Conservation (phyloP, 2,888 invertebrate species). For the Pachliopta kotzebuea region DNA sequence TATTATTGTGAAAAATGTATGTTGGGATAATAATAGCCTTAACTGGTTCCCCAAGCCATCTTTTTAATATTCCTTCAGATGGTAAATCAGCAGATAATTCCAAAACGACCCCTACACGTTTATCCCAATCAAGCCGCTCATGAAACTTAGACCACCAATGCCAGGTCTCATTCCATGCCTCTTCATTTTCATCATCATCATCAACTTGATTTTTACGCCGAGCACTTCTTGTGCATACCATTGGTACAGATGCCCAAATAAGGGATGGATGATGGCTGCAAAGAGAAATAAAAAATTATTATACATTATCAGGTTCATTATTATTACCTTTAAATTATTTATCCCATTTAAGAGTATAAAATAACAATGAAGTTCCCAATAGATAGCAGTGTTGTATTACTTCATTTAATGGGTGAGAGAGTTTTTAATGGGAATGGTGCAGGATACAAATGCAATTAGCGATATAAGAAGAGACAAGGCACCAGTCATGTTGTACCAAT, state of each 20-base stretch:
- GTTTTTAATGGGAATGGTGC: too few relatives aligned
- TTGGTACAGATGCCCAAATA: conserved; percentile 86
- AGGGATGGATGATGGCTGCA: conserved; percentile 69
- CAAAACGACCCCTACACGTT: conserved; percentile 86
- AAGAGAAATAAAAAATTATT: conserved; percentile 29
- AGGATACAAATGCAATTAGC: too few relatives aligned
- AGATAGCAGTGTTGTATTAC: too few relatives aligned
- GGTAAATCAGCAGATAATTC: conserved; percentile 92
- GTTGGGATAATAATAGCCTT: conserved; percentile 92
- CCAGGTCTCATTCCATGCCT: conserved; percentile 85
- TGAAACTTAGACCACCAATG: conserved; percentile 90
- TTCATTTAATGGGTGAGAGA: too few relatives aligned
- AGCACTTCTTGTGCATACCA: conserved; percentile 66
- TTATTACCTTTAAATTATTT: neutral
- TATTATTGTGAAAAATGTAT: conserved; percentile 92
- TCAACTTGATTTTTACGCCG: conserved; percentile 49
- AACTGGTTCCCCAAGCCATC: conserved; percentile 98
- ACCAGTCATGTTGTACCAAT: too few relatives aligned
- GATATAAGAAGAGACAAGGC: too few relatives aligned
- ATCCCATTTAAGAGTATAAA: too few relatives aligned
- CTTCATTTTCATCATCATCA: conserved; percentile 63
- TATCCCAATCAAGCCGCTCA: conserved; percentile 76
- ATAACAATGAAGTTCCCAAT: too few relatives aligned
- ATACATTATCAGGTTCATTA: neutral
- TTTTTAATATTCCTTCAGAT: conserved; percentile 82